Conservation (phyloP, 2,888 invertebrate genomes). For the Agonum fuliginosum region DNA sequence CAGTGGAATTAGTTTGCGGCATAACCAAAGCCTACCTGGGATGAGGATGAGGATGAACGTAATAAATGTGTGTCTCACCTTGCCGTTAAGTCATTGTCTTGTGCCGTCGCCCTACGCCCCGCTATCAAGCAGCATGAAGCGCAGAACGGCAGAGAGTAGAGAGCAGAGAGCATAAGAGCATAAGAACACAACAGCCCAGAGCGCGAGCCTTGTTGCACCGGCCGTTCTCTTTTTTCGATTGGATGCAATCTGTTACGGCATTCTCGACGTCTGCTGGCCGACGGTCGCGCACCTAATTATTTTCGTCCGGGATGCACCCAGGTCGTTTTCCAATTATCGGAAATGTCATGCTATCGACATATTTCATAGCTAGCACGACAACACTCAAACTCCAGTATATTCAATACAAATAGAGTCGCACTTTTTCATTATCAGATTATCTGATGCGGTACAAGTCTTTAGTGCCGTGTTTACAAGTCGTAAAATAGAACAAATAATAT, state of each 20-base stretch:
- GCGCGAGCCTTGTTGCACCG: no score
- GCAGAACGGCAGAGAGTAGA: no score
- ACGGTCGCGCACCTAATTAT: constrained; percentile 60
- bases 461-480: constrained; percentile 67
- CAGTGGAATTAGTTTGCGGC: constrained; percentile 69
- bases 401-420: constrained; percentile 24
- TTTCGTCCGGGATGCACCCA: constrained; percentile 57
- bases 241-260: constrained; percentile 59
- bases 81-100: constrained; percentile 60
- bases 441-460: constrained; percentile 65
- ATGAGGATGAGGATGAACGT: constrained; percentile 66
- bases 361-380: constrained; percentile 31
- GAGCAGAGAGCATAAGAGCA: neutral
- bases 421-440: constrained; percentile 45
- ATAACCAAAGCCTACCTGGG: constrained; percentile 66
- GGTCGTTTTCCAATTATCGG: constrained; percentile 59
- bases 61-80: constrained; percentile 61
- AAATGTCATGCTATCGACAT: constrained; percentile 58
- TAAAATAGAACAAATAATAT: constrained; percentile 66
- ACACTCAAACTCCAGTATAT: neutral
- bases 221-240: constrained; percentile 57
- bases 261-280: constrained; percentile 59
- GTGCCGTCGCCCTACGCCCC: constrained; percentile 47
- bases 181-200: no score
- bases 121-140: constrained; percentile 50